These are phyloP conservation scores for Temnothorax ravouxi DNA, from an alignment of 2,888 invertebrate species.

Conservation along the genomic window DNA sequence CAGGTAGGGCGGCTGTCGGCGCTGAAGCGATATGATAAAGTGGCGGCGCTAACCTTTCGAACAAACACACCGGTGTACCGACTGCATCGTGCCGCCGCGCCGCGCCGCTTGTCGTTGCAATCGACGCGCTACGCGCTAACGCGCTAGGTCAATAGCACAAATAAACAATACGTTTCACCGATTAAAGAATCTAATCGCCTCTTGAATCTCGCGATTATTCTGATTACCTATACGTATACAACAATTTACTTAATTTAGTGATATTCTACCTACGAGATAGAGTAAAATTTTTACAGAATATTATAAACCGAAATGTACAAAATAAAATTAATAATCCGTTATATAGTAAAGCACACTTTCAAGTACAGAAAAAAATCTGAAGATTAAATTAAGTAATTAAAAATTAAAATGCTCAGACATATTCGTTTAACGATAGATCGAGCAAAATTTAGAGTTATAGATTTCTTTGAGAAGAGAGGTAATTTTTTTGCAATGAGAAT, in stretches of 20 bases:
- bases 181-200: conserved; percentile 32
- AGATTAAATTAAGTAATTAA: not conserved
- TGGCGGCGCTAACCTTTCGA: conserved; percentile 78
- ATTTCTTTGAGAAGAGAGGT: not conserved
- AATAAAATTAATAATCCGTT: not conserved
- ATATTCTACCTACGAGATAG: not conserved
- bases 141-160: conserved; percentile 25
- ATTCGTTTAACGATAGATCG: not conserved
- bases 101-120: conserved; percentile 56
- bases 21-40: conserved; percentile 78
- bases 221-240: not conserved
- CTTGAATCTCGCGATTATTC: not conserved
- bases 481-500: conserved; percentile 6
- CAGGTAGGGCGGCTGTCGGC: conserved; percentile 74
- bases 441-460: not conserved
- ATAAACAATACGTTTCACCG: conserved; percentile 26
- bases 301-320: not conserved
- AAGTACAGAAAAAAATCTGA: not conserved
- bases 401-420: not conserved
- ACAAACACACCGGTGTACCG: conserved; percentile 69
- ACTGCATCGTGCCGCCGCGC: conserved; percentile 53
- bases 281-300: not conserved
- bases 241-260: not conserved
- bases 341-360: not conserved
- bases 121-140: conserved; percentile 39